phyloP scores from a whole-genome alignment of 2,888 invertebrate species.

The Cheilosia vulpina region DNA sequence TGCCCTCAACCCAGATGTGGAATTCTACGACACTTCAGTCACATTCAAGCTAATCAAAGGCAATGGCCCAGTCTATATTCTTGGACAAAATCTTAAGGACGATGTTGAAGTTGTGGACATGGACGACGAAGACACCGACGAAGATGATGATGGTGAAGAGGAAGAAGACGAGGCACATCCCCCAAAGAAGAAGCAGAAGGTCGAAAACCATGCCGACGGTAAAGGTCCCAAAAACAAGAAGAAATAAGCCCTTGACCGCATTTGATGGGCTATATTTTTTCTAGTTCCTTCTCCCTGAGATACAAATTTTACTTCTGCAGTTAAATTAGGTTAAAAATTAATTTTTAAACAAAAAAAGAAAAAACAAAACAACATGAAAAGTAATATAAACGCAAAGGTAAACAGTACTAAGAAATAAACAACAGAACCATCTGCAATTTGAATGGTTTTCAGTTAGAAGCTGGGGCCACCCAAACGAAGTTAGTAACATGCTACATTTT shows the following conservation, averaged over 20 bases:
- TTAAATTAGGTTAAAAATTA: conserved; percentile 66
- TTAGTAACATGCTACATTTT: neutral
- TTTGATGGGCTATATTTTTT: conserved; percentile 46
- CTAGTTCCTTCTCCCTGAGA: conserved; percentile 59
- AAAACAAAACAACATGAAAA: conserved; percentile 12
- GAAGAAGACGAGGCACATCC: conserved; percentile 88
- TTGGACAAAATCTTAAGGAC: conserved; percentile 92
- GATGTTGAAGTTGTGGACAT: conserved; percentile 93
- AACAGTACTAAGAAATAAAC: conserved; percentile 40
- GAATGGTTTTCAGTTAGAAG: conserved; percentile 64
- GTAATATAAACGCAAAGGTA: conserved; percentile 42
- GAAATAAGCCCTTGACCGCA: conserved; percentile 76
- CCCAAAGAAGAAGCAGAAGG: conserved; percentile 91
- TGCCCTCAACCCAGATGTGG: conserved; percentile 91
- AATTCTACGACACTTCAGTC: conserved; percentile 94
- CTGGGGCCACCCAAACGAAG: conserved; percentile 15
- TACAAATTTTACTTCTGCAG: conserved; percentile 65
- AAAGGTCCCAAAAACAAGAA: conserved; percentile 89
- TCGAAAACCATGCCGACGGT: conserved; percentile 89
- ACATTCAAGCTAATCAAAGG: conserved; percentile 91
- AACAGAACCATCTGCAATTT: conserved; percentile 11
- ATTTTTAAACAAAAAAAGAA: conserved; percentile 49
- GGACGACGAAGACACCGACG: conserved; percentile 92
- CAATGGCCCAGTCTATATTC: conserved; percentile 92
- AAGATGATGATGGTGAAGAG: conserved; percentile 86